Base-by-base conservation (phyloP, 1,140 invertebrate genomes). In the Ips nitidus region DNA sequence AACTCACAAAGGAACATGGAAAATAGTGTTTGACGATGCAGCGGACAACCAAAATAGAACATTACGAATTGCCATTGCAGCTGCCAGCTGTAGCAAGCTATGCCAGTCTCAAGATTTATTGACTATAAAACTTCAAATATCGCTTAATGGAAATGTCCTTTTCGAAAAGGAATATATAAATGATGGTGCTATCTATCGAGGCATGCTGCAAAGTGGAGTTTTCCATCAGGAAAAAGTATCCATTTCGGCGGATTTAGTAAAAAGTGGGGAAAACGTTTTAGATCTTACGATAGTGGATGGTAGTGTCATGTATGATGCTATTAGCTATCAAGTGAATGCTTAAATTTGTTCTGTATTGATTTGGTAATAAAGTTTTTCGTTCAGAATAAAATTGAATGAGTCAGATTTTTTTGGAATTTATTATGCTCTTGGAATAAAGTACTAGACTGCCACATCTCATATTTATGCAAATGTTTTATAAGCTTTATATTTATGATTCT, bases 1-100 rank as follows among this genome's bases (percentile, higher is more conserved):
- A 62, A 52, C 43, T n/a, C 45, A 62, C 5, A 52, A 62, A 8
- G 60, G 45, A 8, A 62, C 45, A 7, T 60, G 58, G 41, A 60
- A 60, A n/a, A 36, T 60, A 2, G 41, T 62, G 36, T 62, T 62
- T 52, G 36, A 41, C 3, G 58, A 60, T 43, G 45, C 3, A 2
- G 8, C 58, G 1, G 42, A 60, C 37, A 42, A 42, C 42, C 2
- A 45, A 45, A 39, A 41, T 4, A 60, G 58, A 60, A 60, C 58
- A 1, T 42, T 60, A 22, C 58, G 58, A 1, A 42, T 60, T 41
- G 58, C 58, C 4, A 60, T 45, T n/a, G 58, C 58, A 36, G 58
- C 58, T 8, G 58, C 41, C 40, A 60, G 58, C 8, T 41, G 58
- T 42, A 43, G 41, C 3, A 8, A 42, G 40, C 41, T 59, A 42